phyloP scores from a whole-genome alignment of 2,797 vertebrate genomes.

The Muscicapa striata region DNA sequence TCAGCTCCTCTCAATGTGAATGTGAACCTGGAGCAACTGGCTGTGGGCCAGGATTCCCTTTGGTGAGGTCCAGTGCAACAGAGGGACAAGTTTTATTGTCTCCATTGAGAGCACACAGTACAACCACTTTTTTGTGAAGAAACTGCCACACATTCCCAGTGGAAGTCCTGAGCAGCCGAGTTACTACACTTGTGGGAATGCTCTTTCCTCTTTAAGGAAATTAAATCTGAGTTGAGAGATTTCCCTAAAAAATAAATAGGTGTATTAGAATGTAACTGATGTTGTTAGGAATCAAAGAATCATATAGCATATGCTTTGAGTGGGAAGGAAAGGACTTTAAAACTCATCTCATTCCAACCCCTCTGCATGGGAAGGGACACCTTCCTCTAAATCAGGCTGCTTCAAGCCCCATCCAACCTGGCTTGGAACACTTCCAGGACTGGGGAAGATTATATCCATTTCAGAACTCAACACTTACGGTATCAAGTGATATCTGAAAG shows the following conservation, averaged over 20 bases:
- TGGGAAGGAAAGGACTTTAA: neutral
- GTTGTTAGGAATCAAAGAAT: neutral
- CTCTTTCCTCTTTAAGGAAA: neutral
- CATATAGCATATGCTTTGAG: neutral
- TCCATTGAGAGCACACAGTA: neutral
- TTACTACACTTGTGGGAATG: neutral
- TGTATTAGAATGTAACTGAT: neutral
- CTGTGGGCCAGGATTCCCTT: neutral
- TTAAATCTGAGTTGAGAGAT: neutral
- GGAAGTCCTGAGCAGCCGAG: neutral
- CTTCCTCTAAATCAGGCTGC: neutral
- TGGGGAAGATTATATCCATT: neutral
- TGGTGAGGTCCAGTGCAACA: neutral
- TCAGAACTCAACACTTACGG: neutral
- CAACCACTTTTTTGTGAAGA: neutral
- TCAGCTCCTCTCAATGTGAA: rapidly evolving
- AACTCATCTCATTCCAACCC: neutral
- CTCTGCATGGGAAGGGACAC: neutral
- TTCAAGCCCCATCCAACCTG: neutral
- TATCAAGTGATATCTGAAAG: neutral
- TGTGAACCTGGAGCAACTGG: neutral
- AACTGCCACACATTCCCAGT: neutral
- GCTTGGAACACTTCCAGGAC: neutral
- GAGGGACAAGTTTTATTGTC: neutral
- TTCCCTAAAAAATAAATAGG: neutral